Conservation (phyloP, 2,113 vertebrate genomes). For the Bubalus kerabau region DNA sequence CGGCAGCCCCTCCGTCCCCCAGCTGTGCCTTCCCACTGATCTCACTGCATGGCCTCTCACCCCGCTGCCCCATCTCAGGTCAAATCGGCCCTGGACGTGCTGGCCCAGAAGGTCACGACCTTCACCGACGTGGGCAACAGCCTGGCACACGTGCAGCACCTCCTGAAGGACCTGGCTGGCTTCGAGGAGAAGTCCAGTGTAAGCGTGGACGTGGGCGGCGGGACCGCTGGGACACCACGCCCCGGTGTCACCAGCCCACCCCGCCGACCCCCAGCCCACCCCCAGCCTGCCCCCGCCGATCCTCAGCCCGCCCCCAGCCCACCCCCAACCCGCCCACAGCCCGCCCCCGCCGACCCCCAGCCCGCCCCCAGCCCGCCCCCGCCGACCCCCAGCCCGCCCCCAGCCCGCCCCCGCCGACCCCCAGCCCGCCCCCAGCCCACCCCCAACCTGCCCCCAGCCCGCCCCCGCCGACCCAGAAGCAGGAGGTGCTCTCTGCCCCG, state of each 20-base stretch:
- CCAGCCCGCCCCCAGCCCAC: neutral
- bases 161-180: constrained; percentile 86
- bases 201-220: constrained; percentile 59
- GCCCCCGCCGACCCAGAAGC: neutral
- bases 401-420: too few relatives aligned
- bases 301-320: neutral
- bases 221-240: rapidly evolving
- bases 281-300: neutral
- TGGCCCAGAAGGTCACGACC: constrained; percentile 84
- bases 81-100: constrained; percentile 84
- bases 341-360: neutral
- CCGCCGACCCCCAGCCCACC: too few relatives aligned
- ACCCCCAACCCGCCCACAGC: too few relatives aligned
- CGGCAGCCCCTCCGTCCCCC: neutral
- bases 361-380: rapidly evolving
- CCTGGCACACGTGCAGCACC: constrained; percentile 89
- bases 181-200: constrained; percentile 90
- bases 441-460: neutral
- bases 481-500: rapidly evolving
- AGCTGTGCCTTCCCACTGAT: neutral
- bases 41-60: neutral
- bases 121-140: constrained; percentile 93
- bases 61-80: constrained; percentile 80
- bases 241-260: neutral
- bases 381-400: rapidly evolving